Conservation (phyloP, 2,888 invertebrate species). For the Dynastes hyllus region DNA sequence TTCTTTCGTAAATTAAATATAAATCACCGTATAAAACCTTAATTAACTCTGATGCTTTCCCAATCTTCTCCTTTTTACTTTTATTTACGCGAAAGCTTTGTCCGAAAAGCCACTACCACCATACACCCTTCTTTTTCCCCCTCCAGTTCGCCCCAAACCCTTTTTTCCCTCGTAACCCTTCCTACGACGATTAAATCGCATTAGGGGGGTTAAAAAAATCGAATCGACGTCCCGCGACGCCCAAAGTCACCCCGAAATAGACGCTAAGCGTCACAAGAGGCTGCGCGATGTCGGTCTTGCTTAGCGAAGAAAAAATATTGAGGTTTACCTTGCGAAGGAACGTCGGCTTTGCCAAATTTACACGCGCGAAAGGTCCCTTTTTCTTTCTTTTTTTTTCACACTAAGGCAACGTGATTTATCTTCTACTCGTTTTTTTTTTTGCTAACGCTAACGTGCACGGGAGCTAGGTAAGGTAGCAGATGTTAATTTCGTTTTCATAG, state of each 20-base stretch:
- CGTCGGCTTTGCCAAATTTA: constrained; percentile 27
- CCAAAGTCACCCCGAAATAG: background rate
- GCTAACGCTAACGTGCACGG: background rate
- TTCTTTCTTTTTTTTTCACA: background rate
- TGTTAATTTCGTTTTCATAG: constrained; percentile 13
- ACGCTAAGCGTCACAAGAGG: background rate
- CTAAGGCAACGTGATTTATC: background rate
- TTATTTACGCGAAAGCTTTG: background rate
- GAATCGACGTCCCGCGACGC: background rate
- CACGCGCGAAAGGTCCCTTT: constrained; percentile 11
- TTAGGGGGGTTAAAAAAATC: constrained; percentile 15
- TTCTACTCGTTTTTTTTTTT: background rate
- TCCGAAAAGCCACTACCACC: background rate
- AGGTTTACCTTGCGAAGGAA: background rate
- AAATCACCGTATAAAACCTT: constrained; percentile 8
- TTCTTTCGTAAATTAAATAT: background rate
- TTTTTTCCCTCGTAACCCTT: background rate
- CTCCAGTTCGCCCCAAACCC: too few relatives aligned
- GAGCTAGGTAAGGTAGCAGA: background rate
- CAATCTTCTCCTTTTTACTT: too few relatives aligned
- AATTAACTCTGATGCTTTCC: background rate
- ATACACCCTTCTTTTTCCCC: background rate
- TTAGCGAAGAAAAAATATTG: constrained; percentile 16
- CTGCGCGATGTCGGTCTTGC: background rate
- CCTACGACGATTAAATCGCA: constrained; percentile 30